Conservation (phyloP, 2,113 vertebrate species). For the Carassius auratus region DNA sequence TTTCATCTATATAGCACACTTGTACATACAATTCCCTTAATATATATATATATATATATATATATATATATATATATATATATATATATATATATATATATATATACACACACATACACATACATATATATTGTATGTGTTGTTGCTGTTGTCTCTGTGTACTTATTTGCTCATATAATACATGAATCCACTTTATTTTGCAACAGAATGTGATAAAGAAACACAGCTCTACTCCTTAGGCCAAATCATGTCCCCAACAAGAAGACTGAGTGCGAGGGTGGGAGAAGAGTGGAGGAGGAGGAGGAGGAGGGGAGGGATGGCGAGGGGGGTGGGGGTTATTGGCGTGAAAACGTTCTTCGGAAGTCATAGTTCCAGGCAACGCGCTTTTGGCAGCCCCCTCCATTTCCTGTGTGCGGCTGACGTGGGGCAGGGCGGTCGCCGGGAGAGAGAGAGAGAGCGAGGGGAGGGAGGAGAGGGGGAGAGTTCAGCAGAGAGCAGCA, state of each 20-base stretch:
- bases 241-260: constrained; percentile 33
- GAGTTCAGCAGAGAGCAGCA: constrained; percentile 90
- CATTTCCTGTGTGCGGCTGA: constrained; percentile 78
- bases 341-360: constrained; percentile 78
- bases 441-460: constrained; percentile 73
- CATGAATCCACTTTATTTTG: not conserved
- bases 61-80: no score
- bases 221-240: constrained; percentile 7
- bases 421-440: constrained; percentile 85
- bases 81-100: no score
- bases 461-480: constrained; percentile 63
- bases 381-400: constrained; percentile 80
- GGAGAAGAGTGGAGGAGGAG: constrained; percentile 13
- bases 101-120: no score
- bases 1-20: no score
- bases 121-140: no score
- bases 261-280: constrained; percentile 45
- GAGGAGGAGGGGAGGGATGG: constrained; percentile 18
- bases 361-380: constrained; percentile 79
- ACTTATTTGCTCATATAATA: not conserved
- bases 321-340: constrained; percentile 59
- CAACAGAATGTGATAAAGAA: not conserved
- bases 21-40: no score
- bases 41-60: no score
- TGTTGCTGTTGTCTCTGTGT: no score